Conservation (phyloP, 2,888 invertebrate species). For the Acanthacorydalis orientalis region DNA sequence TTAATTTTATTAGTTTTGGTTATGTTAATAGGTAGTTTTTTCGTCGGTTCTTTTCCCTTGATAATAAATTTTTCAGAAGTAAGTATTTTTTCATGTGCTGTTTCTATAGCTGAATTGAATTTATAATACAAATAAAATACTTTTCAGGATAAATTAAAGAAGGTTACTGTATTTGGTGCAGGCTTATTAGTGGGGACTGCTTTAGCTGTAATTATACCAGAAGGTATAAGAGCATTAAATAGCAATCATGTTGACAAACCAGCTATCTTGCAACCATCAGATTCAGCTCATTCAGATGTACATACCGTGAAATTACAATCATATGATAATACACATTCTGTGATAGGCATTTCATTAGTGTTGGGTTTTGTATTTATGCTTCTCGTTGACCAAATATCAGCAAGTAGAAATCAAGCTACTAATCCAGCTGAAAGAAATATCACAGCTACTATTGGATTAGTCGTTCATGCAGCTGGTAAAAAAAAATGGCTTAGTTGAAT, state of each 20-base stretch:
- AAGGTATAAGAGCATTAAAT: slow-evolving; percentile 77
- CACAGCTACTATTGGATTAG: slow-evolving; percentile 90
- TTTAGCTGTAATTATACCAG: slow-evolving; percentile 93
- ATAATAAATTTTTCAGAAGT: slow-evolving; percentile 93
- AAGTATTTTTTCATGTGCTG: slow-evolving; percentile 16
- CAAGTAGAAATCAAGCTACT: slow-evolving; percentile 37
- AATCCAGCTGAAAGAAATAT: slow-evolving; percentile 54
- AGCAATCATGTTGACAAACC: slow-evolving; percentile 14
- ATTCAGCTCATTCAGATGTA: slow-evolving; percentile 22
- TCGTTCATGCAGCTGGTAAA: slow-evolving; percentile 90
- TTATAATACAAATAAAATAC: not conserved
- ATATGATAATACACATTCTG: slow-evolving; percentile 46
- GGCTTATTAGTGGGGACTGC: slow-evolving; percentile 96
- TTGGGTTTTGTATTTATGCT: slow-evolving; percentile 97
- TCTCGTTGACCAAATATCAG: slow-evolving; percentile 69
- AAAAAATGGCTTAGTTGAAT: not conserved
- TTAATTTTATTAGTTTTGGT: slow-evolving; percentile 70
- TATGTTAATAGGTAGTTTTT: slow-evolving; percentile 91
- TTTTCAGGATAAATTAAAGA: slow-evolving; percentile 76
- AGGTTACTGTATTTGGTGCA: slow-evolving; percentile 90
- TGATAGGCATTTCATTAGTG: slow-evolving; percentile 85
- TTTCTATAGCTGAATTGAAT: not conserved
- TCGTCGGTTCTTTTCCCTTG: slow-evolving; percentile 88
- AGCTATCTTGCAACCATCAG: slow-evolving; percentile 1
- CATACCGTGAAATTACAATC: slow-evolving; percentile 22